Percentiles rank a stretch among this genome's conserved stretches.
These are phyloP conservation scores for Melieria crassipennis DNA, from an alignment of 2,888 invertebrate genomes.

Conservation along the genomic window DNA sequence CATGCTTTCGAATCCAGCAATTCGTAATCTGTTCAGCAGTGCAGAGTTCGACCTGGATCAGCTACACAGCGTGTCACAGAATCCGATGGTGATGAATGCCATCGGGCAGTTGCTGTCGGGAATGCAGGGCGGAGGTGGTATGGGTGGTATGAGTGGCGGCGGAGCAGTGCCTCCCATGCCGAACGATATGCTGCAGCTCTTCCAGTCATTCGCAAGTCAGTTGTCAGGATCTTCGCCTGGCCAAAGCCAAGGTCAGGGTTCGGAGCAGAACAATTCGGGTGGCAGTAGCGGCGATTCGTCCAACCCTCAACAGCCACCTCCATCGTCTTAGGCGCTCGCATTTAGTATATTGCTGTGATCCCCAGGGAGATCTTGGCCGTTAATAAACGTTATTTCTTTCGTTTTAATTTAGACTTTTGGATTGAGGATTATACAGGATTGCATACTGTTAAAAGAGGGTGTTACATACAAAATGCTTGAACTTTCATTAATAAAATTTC, in stretches of 20 bases:
- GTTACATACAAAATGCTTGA: no score
- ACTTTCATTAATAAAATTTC: no score
- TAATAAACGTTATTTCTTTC: no score
- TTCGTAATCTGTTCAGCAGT: conserved; percentile 56
- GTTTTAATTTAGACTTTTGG: no score
- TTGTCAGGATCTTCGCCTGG: conserved; percentile 47
- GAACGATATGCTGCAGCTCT: conserved; percentile 55
- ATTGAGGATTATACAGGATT: no score
- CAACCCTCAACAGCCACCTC: conserved; percentile 46
- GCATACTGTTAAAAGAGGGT: no score
- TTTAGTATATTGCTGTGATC: no score
- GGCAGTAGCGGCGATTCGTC: conserved; percentile 35
- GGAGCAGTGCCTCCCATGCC: conserved; percentile 46
- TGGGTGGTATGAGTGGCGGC: conserved; percentile 24
- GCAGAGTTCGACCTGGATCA: conserved; percentile 58
- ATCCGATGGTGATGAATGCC: conserved; percentile 55
- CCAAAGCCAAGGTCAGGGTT: conserved; percentile 19
- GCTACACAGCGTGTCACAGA: conserved; percentile 55
- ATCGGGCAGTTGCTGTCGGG: conserved; percentile 53
- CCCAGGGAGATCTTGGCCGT: no score
- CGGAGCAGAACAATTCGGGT: conserved; percentile 13
- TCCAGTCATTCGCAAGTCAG: conserved; percentile 57
- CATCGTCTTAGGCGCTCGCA: conserved; percentile 43
- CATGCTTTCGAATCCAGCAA: conserved; percentile 57
- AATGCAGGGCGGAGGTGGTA: conserved; percentile 42